These are phyloP conservation scores for Dendrolimus pini DNA, from an alignment of 2,888 invertebrate genomes.

Conservation along the genomic window DNA sequence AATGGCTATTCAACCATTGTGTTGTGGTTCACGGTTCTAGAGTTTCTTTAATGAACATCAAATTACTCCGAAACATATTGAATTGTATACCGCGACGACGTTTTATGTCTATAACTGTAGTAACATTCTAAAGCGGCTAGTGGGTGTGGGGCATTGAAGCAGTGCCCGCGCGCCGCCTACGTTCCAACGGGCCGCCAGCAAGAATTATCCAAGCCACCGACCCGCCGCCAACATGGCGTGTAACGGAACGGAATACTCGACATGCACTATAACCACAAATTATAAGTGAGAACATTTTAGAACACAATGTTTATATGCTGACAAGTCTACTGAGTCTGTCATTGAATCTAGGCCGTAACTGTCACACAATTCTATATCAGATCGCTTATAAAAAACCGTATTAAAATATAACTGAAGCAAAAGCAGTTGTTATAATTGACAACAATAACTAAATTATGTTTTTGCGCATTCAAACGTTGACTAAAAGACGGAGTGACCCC, in stretches of 20 bases:
- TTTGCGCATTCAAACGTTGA: conserved; percentile 35
- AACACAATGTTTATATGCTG: conserved; percentile 57
- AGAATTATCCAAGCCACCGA: conserved; percentile 56
- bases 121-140: conserved; percentile 18
- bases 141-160: conserved; percentile 47
- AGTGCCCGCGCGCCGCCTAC: neutral
- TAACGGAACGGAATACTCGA: conserved; percentile 72
- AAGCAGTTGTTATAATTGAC: neutral
- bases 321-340: conserved; percentile 28
- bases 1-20: conserved; percentile 76
- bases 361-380: conserved; percentile 1
- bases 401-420: neutral
- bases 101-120: conserved; percentile 65
- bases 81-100: conserved; percentile 70
- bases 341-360: conserved; percentile 7
- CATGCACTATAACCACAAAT: conserved; percentile 74
- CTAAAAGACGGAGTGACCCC: conserved; percentile 52
- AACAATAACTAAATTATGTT: conserved; percentile 9
- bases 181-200: conserved; percentile 6
- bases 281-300: conserved; percentile 74
- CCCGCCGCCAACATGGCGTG: conserved; percentile 56
- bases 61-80: conserved; percentile 75
- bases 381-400: neutral
- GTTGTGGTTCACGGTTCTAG: conserved; percentile 75
- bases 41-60: conserved; percentile 75